A percentile compares a stretch with the other conserved stretches of the same genome.
These are phyloP conservation scores for Protodeltote pygarga DNA, from an alignment of 2,888 invertebrate genomes.

Conservation along the genomic window DNA sequence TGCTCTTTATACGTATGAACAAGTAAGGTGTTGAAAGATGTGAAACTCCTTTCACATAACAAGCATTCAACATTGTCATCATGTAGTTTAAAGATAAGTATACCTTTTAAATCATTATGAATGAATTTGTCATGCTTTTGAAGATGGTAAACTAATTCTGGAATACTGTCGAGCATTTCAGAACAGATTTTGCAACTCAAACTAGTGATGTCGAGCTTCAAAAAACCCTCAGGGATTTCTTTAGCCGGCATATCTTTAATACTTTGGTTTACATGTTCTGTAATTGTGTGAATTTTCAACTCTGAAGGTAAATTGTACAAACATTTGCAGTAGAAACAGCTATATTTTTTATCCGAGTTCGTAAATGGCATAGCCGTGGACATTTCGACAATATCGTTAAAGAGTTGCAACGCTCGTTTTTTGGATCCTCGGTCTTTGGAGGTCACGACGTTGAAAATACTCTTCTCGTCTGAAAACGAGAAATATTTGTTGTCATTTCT, in stretches of 20 bases:
- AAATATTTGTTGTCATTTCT: conserved; percentile 19
- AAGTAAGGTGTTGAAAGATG: conserved; percentile 22
- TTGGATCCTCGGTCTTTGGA: not conserved
- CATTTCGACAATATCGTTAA: conserved; percentile 24
- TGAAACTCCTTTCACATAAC: conserved; percentile 28
- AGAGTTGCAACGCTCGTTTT: conserved; percentile 9
- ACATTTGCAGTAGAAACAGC: conserved; percentile 35
- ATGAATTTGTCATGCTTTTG: conserved; percentile 17
- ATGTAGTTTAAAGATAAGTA: conserved; percentile 34
- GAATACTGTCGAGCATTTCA: conserved; percentile 3
- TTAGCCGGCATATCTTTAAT: conserved; percentile 8
- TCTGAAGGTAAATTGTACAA: conserved; percentile 16
- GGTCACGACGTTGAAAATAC: not conserved
- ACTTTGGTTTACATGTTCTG: conserved; percentile 10
- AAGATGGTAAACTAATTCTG: conserved; percentile 24
- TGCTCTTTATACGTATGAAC: conserved; percentile 32
- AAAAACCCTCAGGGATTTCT: not conserved
- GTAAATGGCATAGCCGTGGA: conserved; percentile 35
- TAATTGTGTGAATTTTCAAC: conserved; percentile 21
- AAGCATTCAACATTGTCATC: conserved; percentile 33
- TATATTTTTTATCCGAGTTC: conserved; percentile 26
- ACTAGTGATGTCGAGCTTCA: conserved; percentile 35
- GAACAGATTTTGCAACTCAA: conserved; percentile 30
- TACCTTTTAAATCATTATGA: conserved; percentile 8
- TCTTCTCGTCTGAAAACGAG: conserved; percentile 27